Base-by-base conservation (phyloP, 2,888 invertebrate genomes). In the Erebia palarica region DNA sequence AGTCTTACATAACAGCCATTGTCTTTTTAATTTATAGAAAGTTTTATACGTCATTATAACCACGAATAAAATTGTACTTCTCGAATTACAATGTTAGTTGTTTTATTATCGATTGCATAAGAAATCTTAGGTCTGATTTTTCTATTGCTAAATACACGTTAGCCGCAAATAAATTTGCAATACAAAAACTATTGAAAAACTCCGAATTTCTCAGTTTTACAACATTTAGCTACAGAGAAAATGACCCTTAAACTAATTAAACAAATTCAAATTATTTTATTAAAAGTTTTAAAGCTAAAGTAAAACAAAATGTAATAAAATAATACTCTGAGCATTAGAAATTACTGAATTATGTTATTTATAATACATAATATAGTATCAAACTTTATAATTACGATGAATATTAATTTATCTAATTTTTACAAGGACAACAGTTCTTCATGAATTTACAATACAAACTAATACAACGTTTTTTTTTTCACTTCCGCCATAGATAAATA, bases 321-420 rank as follows among this genome's bases (percentile, higher is more conserved):
- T 70, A 66, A 74, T 74, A 74, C 74, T 74, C 74, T 73, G 73
- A 74, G 73, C 73, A 66, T 74, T 68, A 59, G 47, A 67, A 1
- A 65, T 57, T 44, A 65, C 53, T 65, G 18, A 4, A 63, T 63
- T 11, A 18, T 49, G 47, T 49, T 63, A 21, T 13, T 21, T 21
- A 63, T 42, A 16, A 42, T 60, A 60, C 9, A 53, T 63, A 49
- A 14, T 14, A 63, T 49, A 47, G 63, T 63, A 63, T 63, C 47
- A 49, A 63, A 63, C 47, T 11, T 13, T 63, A 63, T 14, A 61
- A 61, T 11, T 49, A 63, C 18, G 21, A 63, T 63, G 47, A 63
- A 63, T 58, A 21, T 58, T 63, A 61, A 44, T 61, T 61, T 44
- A 61, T 18, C 44, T 44, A 44, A 3, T 61, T 44, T 61, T 49